phyloP scores from a whole-genome alignment of 2,888 invertebrate species.

The Leucoma salicis region DNA sequence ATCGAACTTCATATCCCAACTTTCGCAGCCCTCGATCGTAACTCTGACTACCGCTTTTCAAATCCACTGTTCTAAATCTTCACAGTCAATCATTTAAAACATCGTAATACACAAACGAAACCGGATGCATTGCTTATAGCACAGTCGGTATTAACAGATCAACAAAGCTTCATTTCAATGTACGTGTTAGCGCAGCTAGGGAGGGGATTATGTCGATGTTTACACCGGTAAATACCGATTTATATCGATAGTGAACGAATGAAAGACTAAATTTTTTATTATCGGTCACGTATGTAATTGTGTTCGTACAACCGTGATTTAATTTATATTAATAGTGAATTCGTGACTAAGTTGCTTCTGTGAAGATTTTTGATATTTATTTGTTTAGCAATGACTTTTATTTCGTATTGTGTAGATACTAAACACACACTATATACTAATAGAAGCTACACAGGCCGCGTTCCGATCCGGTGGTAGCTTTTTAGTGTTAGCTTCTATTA shows the following conservation, averaged over 20 bases:
- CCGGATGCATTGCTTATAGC: slow-evolving; percentile 30
- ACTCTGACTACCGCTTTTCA: too few relatives aligned
- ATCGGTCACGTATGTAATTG: slow-evolving; percentile 17
- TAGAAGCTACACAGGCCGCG: too few relatives aligned
- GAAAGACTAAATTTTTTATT: slow-evolving; percentile 17
- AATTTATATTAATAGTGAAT: slow-evolving; percentile 4
- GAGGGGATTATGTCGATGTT: slow-evolving; percentile 29
- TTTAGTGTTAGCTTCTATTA: too few relatives aligned
- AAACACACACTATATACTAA: too few relatives aligned
- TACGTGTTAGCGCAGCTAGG: slow-evolving; percentile 24
- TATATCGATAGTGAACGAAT: slow-evolving; percentile 26
- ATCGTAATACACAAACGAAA: slow-evolving; percentile 13
- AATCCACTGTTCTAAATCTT: neutral
- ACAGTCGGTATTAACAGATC: slow-evolving; percentile 21
- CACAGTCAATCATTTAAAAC: neutral
- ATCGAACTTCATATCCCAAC: too few relatives aligned
- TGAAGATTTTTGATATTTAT: slow-evolving; percentile 4
- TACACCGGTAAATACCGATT: too few relatives aligned
- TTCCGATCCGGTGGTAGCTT: too few relatives aligned
- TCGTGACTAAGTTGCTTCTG: slow-evolving; percentile 8
- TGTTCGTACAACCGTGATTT: slow-evolving; percentile 2
- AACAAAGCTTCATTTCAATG: slow-evolving; percentile 23
- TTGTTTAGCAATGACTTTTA: neutral
- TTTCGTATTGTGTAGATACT: neutral
- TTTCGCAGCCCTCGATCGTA: too few relatives aligned